phyloP scores from a whole-genome alignment of 2,113 vertebrate species.

The Upupa epops region DNA sequence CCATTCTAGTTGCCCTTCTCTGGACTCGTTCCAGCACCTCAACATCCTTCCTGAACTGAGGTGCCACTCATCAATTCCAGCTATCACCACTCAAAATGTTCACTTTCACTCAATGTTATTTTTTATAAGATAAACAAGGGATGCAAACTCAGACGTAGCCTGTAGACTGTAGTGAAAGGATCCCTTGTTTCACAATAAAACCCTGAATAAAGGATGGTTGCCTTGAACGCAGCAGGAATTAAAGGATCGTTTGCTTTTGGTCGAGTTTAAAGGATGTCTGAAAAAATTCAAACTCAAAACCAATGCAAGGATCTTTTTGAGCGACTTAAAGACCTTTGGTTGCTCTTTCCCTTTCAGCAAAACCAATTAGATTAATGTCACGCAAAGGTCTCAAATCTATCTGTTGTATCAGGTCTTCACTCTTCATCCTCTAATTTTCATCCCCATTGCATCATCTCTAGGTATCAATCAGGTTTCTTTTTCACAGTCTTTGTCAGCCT shows the following conservation, averaged over 20 bases:
- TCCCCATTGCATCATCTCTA: conserved; percentile 26
- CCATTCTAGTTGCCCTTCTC: no score
- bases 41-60: no score
- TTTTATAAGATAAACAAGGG: background rate
- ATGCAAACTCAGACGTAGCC: background rate
- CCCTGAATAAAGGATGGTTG: background rate
- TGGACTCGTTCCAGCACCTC: no score
- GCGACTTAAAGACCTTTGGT: background rate
- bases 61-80: background rate
- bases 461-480: background rate
- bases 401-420: background rate
- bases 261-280: background rate
- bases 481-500: background rate
- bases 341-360: background rate
- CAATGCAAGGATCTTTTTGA: background rate
- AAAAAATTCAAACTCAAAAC: background rate
- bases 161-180: background rate
- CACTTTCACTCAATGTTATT: background rate
- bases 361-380: background rate
- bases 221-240: background rate
- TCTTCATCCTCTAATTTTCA: conserved; percentile 26
- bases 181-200: background rate
- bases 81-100: background rate
- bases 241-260: background rate
- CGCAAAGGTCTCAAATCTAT: conserved; percentile 9